phyloP scores from a whole-genome alignment of 2,797 vertebrate species.

The Gorsachius magnificus region DNA sequence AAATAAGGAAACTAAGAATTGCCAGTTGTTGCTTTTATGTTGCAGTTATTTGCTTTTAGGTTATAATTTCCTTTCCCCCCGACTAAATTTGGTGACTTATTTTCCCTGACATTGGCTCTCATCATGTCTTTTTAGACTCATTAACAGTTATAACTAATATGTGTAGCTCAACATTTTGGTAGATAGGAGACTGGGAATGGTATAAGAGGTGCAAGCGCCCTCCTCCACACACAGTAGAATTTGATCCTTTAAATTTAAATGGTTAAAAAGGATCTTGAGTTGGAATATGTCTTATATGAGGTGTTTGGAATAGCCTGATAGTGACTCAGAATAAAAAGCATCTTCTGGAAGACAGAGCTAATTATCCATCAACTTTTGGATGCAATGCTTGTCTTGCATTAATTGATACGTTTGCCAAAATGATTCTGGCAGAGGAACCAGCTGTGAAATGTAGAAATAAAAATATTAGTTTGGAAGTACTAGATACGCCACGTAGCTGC shows the following conservation, averaged over 20 bases:
- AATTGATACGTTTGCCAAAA: constrained; percentile 58
- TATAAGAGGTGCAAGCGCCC: not conserved
- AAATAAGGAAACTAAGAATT: not conserved
- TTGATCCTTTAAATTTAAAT: not conserved
- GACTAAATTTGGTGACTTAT: not conserved
- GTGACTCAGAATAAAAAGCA: not conserved
- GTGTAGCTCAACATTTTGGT: not conserved
- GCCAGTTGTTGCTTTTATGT: not conserved
- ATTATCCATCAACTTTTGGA: constrained; percentile 53
- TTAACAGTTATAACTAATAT: not conserved
- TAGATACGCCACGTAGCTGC: not conserved
- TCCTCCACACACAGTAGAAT: not conserved
- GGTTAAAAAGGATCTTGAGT: not conserved
- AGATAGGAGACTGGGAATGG: not conserved
- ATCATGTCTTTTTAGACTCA: not conserved
- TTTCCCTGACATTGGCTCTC: not conserved
- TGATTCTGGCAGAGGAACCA: constrained; percentile 9
- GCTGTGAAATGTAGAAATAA: constrained; percentile 48
- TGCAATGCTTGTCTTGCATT: not conserved
- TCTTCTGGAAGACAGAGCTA: constrained; percentile 43
- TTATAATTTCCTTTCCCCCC: not conserved
- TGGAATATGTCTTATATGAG: not conserved
- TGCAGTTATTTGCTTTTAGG: not conserved
- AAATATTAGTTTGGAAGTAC: constrained; percentile 29
- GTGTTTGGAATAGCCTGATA: constrained; percentile 6